Percentiles rank a stretch among this genome's conserved stretches.
phyloP scores from a whole-genome alignment of 2,113 vertebrate species.

The Rhinoptilus africanus region DNA sequence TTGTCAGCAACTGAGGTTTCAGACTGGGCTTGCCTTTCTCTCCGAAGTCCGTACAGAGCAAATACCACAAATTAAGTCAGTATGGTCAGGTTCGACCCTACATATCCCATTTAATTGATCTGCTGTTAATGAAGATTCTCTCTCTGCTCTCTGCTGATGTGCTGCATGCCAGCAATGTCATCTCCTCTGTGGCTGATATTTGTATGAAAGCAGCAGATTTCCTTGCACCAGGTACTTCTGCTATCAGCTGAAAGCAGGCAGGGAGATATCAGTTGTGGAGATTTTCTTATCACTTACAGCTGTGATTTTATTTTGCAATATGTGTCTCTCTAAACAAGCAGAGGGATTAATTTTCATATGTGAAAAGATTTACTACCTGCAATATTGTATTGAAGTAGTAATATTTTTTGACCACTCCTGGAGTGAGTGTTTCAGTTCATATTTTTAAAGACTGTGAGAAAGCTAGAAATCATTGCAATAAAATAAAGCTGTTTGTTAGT shows the following conservation, averaged over 20 bases:
- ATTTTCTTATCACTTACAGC: background rate
- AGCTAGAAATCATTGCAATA: slow-evolving; percentile 18
- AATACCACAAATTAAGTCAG: background rate
- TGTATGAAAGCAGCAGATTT: background rate
- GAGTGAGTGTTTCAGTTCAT: background rate
- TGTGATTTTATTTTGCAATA: background rate
- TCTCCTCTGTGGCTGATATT: background rate
- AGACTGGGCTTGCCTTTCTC: background rate
- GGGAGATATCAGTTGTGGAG: background rate
- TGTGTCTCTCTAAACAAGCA: background rate
- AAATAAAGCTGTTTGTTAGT: slow-evolving; percentile 12
- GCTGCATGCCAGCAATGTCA: background rate
- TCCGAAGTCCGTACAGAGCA: background rate
- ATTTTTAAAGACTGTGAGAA: slow-evolving; percentile 26
- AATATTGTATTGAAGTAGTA: background rate
- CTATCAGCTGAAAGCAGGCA: background rate
- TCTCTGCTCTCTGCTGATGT: background rate
- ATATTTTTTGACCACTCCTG: slow-evolving; percentile 14
- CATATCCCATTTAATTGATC: background rate
- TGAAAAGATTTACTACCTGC: slow-evolving; percentile 23
- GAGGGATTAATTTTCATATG: slow-evolving; percentile 2
- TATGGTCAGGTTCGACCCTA: background rate
- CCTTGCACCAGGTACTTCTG: background rate
- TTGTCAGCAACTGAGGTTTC: background rate
- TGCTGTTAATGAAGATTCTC: background rate